Conservation (phyloP, 2,797 vertebrate species). For the Sebastes elongatus region DNA sequence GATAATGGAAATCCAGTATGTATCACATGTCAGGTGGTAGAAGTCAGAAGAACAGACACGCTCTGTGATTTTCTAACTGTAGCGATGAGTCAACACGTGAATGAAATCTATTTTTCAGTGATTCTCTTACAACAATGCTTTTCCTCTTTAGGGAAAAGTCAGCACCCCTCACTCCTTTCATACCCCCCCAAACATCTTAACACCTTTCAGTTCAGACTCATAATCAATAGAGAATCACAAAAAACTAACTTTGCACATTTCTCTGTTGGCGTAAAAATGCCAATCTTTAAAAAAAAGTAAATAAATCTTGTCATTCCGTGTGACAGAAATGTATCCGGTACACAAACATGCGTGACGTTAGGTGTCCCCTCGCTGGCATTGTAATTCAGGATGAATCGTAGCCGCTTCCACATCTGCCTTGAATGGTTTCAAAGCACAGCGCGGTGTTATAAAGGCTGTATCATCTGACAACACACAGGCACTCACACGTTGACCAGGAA, state of each 20-base stretch:
- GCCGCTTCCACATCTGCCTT: constrained; percentile 4
- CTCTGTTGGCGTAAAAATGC: constrained; percentile 1
- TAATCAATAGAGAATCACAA: background rate
- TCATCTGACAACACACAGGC: constrained; percentile 19
- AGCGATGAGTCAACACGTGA: constrained; percentile 1
- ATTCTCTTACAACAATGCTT: constrained; percentile 2
- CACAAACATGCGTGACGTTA: constrained; percentile 15
- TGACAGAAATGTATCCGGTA: background rate
- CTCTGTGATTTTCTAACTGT: constrained; percentile 2
- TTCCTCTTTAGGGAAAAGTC: background rate
- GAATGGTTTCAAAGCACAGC: constrained; percentile 29
- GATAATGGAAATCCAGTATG: background rate
- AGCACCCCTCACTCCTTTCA: background rate
- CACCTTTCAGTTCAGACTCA: constrained; percentile 4
- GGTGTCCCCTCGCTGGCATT: constrained; percentile 1
- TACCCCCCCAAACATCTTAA: background rate
- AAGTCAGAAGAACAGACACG: background rate
- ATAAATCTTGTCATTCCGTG: background rate
- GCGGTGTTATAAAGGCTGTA: background rate
- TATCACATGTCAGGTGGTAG: background rate
- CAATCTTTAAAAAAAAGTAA: background rate
- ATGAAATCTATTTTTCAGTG: constrained; percentile 6
- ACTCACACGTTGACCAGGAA: constrained; percentile 20
- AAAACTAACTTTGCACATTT: background rate
- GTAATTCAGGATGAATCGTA: constrained; percentile 24